Conservation (phyloP, 2,888 invertebrate genomes). For the Phasia obesa region DNA sequence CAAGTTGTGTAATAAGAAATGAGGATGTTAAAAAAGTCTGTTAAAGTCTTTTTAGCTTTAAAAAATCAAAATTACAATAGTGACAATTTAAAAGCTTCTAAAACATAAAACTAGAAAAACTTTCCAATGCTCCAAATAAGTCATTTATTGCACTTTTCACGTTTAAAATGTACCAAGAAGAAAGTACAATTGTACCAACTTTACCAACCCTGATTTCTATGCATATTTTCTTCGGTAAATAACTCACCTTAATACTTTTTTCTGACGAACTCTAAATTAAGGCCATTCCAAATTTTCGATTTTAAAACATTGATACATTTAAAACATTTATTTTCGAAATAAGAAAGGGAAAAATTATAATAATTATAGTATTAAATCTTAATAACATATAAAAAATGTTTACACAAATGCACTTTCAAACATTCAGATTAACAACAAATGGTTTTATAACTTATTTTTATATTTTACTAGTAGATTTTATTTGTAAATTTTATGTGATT, state of each 20-base stretch:
- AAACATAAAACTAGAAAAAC: no score
- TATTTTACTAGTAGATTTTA: constrained; percentile 6
- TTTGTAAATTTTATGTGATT: constrained; percentile 2
- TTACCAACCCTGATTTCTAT: no score
- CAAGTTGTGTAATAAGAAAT: no score
- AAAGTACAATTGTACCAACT: no score
- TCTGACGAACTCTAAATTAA: background rate
- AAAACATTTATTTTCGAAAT: constrained; percentile 65
- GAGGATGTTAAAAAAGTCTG: no score
- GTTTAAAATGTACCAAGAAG: no score
- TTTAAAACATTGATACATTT: constrained; percentile 68
- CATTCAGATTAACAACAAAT: constrained; percentile 64
- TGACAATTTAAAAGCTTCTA: no score
- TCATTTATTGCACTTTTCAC: no score
- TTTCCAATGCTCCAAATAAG: no score
- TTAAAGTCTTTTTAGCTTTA: no score
- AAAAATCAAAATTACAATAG: no score
- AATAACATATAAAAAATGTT: constrained; percentile 53
- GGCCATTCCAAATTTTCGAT: background rate
- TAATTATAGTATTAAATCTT: constrained; percentile 32
- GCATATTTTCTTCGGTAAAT: background rate
- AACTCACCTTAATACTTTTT: constrained; percentile 28
- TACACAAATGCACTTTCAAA: constrained; percentile 62
- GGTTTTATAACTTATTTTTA: constrained; percentile 8
- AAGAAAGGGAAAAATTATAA: constrained; percentile 39